Evolutionary conservation across 2,113 vertebrate genomes (phyloP).

Genomic region (Bubo scandiacus): DNA sequence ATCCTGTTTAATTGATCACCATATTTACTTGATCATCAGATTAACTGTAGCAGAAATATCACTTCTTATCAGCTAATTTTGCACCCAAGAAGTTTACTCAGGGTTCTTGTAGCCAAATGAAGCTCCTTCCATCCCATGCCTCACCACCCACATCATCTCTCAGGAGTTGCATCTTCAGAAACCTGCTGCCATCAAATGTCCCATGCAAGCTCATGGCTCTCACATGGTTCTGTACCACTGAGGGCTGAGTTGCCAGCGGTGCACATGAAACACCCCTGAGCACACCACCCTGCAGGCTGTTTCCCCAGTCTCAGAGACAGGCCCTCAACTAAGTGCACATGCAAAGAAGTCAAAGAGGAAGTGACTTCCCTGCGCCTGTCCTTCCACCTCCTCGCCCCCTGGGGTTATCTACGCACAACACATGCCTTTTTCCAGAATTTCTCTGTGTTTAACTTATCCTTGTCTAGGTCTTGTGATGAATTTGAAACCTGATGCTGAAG

Average conservation of each 20-base stretch:
- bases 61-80: not conserved
- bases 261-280: not conserved
- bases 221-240: fast-evolving
- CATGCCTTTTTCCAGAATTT: not conserved
- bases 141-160: not conserved
- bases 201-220: not conserved
- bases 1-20: not conserved
- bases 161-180: not conserved
- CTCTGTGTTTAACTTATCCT: not conserved
- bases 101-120: not conserved
- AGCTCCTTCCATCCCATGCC: not conserved
- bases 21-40: not conserved
- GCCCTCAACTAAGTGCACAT: fast-evolving
- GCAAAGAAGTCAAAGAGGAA: not conserved
- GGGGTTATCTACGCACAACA: not conserved
- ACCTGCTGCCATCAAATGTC: no score
- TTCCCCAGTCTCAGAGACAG: not conserved
- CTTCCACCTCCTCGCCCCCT: fast-evolving
- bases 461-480: not conserved
- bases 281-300: not conserved
- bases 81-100: not conserved
- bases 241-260: fast-evolving
- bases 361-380: not conserved
- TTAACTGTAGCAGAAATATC: not conserved
- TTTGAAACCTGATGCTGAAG: not conserved